Conservation (phyloP, 2,113 vertebrate genomes). For the Murina feae region DNA sequence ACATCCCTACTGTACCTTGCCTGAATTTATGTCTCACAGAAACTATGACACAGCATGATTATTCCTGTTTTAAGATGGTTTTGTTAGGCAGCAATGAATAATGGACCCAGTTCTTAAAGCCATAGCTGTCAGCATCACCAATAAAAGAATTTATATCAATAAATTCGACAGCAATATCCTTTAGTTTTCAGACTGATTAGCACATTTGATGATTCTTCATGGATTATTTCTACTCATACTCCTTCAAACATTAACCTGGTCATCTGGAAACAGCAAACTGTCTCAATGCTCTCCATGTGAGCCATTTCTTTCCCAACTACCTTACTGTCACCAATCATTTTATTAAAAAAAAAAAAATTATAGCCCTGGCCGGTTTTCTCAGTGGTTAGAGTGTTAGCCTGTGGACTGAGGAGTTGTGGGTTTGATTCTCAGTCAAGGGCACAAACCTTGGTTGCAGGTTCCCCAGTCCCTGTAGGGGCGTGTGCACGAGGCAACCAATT, state of each 20-base stretch:
- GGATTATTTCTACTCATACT: neutral
- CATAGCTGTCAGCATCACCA: neutral
- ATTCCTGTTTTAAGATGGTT: neutral
- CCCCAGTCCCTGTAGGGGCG: too few relatives aligned
- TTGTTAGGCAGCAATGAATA: neutral
- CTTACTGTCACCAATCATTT: neutral
- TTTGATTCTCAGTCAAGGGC: too few relatives aligned
- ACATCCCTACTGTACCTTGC: too few relatives aligned
- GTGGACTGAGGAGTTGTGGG: too few relatives aligned
- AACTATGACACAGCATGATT: neutral
- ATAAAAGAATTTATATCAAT: neutral
- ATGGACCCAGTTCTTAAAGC: neutral
- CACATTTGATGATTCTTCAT: neutral
- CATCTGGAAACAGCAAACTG: neutral
- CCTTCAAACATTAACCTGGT: neutral
- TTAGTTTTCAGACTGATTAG: neutral
- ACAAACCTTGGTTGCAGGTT: too few relatives aligned
- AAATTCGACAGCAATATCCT: neutral
- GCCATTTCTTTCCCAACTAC: neutral
- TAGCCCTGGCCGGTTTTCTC: neutral
- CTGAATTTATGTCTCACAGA: neutral
- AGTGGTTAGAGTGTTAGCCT: too few relatives aligned
- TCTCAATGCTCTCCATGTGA: neutral
- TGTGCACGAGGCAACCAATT: too few relatives aligned
- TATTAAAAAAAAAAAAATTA: constrained; percentile 61